These are phyloP conservation scores for Indicator indicator DNA, from an alignment of 2,113 vertebrate species.

Conservation along the genomic window DNA sequence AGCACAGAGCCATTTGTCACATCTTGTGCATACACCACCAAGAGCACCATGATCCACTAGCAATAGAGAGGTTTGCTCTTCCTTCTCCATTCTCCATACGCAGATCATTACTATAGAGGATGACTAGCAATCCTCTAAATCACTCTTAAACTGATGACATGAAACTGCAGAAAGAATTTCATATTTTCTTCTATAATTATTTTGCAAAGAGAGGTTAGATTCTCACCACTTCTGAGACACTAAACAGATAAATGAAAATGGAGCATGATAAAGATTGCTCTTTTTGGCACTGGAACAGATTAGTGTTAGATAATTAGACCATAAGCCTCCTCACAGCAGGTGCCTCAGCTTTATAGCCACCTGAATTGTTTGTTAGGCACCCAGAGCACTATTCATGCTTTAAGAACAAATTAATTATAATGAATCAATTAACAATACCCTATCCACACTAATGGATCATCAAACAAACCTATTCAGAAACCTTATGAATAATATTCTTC, in stretches of 20 bases:
- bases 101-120: background rate
- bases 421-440: background rate
- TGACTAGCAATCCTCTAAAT: background rate
- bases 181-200: background rate
- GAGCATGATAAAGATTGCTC: background rate
- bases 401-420: constrained; percentile 28
- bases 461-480: constrained; percentile 7
- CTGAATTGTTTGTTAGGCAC: constrained; percentile 9
- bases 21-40: background rate
- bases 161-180: background rate
- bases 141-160: background rate
- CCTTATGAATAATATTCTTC: constrained; percentile 6
- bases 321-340: background rate
- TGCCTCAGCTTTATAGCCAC: background rate
- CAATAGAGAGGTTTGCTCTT: background rate
- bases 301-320: background rate
- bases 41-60: background rate
- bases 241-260: background rate
- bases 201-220: background rate
- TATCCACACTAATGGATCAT: background rate
- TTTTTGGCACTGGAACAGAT: background rate
- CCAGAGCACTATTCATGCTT: background rate
- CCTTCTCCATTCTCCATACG: background rate
- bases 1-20: background rate
- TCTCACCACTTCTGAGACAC: background rate